Evolutionary conservation across 2,113 vertebrate genomes (phyloP).

Genomic region (Trinectes maculatus): DNA sequence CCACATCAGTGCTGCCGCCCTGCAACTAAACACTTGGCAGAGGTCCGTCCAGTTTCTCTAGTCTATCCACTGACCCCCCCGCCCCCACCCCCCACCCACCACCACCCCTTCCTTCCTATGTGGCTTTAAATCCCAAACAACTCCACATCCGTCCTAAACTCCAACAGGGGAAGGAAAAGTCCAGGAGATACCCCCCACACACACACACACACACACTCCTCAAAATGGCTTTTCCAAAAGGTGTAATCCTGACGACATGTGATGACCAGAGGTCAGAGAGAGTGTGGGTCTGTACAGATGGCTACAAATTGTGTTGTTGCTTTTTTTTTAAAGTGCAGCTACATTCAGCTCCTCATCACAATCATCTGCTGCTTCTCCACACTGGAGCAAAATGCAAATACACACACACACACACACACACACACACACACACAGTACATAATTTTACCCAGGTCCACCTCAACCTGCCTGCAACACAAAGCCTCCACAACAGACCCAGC

Average conservation of each 20-base stretch:
- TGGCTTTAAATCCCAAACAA: constrained; percentile 75
- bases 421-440: constrained; percentile 17
- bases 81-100: constrained; percentile 15
- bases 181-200: too few species aligned
- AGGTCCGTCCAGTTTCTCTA: constrained; percentile 64
- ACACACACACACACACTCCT: too few species aligned
- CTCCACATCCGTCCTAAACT: constrained; percentile 74
- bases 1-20: constrained; percentile 41
- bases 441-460: constrained; percentile 41
- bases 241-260: neutral
- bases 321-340: neutral
- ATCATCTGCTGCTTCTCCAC: constrained; percentile 1
- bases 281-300: neutral
- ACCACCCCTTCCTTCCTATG: constrained; percentile 71
- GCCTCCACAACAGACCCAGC: too few species aligned
- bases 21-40: constrained; percentile 66
- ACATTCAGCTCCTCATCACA: constrained; percentile 1
- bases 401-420: constrained; percentile 19
- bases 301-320: too few species aligned
- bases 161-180: constrained; percentile 19
- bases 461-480: neutral
- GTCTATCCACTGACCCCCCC: constrained; percentile 48
- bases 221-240: neutral
- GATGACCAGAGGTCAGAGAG: neutral
- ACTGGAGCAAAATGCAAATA: constrained; percentile 44